These are phyloP conservation scores for Caenorhabditis becei DNA, from an alignment of 2,888 invertebrate genomes.

Conservation along the genomic window DNA sequence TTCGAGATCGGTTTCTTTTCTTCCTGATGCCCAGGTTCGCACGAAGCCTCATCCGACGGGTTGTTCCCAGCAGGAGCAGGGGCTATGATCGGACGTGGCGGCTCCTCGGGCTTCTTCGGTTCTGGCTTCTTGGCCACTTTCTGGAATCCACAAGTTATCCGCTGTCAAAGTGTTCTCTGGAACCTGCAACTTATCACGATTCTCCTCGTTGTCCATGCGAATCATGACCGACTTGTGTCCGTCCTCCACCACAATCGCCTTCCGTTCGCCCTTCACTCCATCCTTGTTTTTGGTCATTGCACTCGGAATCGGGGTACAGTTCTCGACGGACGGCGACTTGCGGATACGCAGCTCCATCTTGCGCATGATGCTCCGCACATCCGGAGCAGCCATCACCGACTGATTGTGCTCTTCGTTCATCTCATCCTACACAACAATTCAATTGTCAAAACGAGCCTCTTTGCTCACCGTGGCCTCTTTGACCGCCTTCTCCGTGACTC, in stretches of 20 bases:
- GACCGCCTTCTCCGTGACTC: conserved; percentile 40
- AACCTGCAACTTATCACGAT: conserved; percentile 37
- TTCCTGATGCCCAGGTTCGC: background rate
- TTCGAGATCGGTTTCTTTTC: background rate
- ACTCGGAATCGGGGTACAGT: conserved; percentile 24
- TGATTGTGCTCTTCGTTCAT: conserved; percentile 56
- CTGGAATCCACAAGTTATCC: background rate
- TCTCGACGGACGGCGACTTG: conserved; percentile 25
- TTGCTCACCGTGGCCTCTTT: conserved; percentile 47
- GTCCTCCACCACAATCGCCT: conserved; percentile 42
- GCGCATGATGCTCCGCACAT: conserved; percentile 53
- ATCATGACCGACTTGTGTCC: conserved; percentile 61
- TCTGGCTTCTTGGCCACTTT: conserved; percentile 29
- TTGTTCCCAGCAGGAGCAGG: background rate
- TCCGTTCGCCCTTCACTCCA: conserved; percentile 17
- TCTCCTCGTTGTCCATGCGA: conserved; percentile 56
- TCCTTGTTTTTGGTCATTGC: conserved; percentile 47
- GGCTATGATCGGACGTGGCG: background rate
- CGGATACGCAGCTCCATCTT: conserved; percentile 45
- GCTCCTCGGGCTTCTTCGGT: background rate
- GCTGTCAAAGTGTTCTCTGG: background rate
- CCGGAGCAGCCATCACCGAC: conserved; percentile 55
- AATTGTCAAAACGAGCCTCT: background rate
- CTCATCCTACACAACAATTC: conserved; percentile 23
- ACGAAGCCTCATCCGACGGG: background rate